Evolutionary conservation across 2,888 invertebrate species (phyloP), one percentile per base, ranked within the genome.

Genomic region (Agrilus biguttatus): DNA sequence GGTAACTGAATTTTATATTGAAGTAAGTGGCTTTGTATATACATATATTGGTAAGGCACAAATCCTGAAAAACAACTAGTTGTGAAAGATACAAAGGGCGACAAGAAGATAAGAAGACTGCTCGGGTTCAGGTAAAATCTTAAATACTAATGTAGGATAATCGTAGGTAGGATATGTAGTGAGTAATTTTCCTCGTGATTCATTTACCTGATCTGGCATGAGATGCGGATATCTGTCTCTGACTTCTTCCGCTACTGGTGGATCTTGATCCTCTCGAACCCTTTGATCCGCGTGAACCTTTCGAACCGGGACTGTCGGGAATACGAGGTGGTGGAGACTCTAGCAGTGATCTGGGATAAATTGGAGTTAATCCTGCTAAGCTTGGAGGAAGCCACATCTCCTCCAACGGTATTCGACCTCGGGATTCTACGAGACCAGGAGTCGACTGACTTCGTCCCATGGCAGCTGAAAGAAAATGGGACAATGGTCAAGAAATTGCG

Each of bases 371-470:
- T 40, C 60, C 59, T 28, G 57, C 47, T 39, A 63, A 47, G 37
- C 60, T 53, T 33, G 78, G 74, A 41, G 78, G 74, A 49, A 85
- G 68, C 78, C 83, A 80, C 84, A 84, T 85, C 51, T 85, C 83
- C 68, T 91, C 90, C 53, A 91, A 72, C 45, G 93, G 83, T 53
- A 90, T 77, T 59, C 88, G 84, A 46, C 93, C 93, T 55, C 81
- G 77, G 45, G 92, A 90, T 70, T 96, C 95, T 55, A 96, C 85
- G 56, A 95, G 74, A 37, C 93, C 95, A 12, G 96, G 95, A 46
- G 96, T 93, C 56, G 95, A 95, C 63, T 89, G 89, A 67, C 93
- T 91, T 60, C 95, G 79, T 57, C 92, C 89, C 83, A 93, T 84
- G 56, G 91, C 89, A 70, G 88, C 91, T 90, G 72, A 53, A 62